phyloP scores from a whole-genome alignment of 1,140 invertebrate species.

The Druon quercuslanigerum region DNA sequence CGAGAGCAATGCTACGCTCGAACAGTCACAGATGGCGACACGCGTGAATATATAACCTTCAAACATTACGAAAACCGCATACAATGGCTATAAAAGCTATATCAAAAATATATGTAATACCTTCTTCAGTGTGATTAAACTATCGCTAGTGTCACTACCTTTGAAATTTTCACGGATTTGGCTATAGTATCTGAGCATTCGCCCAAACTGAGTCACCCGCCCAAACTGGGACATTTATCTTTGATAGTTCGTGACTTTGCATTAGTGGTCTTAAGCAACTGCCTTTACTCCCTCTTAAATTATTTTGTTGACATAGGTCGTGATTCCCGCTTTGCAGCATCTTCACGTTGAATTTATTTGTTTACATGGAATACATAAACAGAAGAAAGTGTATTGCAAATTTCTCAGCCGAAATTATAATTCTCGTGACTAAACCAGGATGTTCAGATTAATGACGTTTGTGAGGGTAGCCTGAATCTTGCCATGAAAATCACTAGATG shows the following conservation, averaged over 20 bases:
- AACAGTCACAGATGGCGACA: no score
- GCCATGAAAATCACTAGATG: neutral
- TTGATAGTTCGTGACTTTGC: slow-evolving; percentile 15
- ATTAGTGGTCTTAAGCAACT: neutral
- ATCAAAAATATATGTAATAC: no score
- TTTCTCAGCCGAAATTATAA: neutral
- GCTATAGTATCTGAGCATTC: no score
- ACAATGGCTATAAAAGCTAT: no score
- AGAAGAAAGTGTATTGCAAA: neutral
- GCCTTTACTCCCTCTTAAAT: neutral
- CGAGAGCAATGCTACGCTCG: no score
- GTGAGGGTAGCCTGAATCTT: neutral
- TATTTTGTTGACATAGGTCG: neutral
- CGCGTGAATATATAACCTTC: no score
- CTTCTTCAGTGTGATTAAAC: no score
- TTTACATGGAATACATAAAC: neutral
- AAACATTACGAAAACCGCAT: no score
- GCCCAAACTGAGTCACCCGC: no score
- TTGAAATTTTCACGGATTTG: no score
- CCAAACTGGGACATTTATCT: no score
- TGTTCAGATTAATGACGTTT: neutral
- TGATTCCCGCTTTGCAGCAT: neutral
- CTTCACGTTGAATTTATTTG: neutral
- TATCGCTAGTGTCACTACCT: no score
- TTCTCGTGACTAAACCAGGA: neutral